Evolutionary conservation across 1,140 invertebrate species (phyloP), one percentile per base, ranked within the genome.

Genomic region (Trigoniulus corallinus): DNA sequence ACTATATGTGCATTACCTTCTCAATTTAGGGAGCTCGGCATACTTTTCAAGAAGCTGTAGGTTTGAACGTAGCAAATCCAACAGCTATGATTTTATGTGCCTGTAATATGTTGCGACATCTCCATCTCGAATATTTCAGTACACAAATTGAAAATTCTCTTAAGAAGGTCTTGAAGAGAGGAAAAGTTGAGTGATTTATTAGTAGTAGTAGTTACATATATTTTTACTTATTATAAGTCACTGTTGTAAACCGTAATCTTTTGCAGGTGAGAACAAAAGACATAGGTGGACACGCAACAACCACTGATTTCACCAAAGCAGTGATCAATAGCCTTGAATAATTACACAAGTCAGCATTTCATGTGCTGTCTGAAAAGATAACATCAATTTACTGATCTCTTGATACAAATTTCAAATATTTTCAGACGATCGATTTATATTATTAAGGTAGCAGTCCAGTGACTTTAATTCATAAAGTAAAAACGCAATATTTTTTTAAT

Each of bases 1-100:
- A 43, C 7, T 43, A 7, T n/a, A 43, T 34, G 29, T 34, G 15
- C 24, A 13, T 64, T 58, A 29, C 64, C n/a, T n/a, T n/a, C n/a
- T n/a, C n/a, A n/a, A n/a, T n/a, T n/a, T n/a, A 89, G 88, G 91
- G 89, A 64, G 88, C 89, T 61, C 77, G 94, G 26, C 94, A 98
- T 68, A 88, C 94, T 0, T 98, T 88, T 70, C 83, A 88, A 3
- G 88, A 93, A 67, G 94, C 88, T 53, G 89, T 94, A 4, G 95
- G 95, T 41, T 95, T 94, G 70, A 93, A 98, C 67, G 84, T 98
- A 50, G 95, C 95, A 15, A 98, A 98, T 70, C 95, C 95, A 27
- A 98, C 92, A 15, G 94, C 93, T n/a, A 94, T 98, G 81, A 62
- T 99, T 56, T 70, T 98, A 1, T 91, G 87, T 62, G 80, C 86